Base-by-base conservation (phyloP, 2,113 vertebrate species). In the Hippocampus zosterae region DNA sequence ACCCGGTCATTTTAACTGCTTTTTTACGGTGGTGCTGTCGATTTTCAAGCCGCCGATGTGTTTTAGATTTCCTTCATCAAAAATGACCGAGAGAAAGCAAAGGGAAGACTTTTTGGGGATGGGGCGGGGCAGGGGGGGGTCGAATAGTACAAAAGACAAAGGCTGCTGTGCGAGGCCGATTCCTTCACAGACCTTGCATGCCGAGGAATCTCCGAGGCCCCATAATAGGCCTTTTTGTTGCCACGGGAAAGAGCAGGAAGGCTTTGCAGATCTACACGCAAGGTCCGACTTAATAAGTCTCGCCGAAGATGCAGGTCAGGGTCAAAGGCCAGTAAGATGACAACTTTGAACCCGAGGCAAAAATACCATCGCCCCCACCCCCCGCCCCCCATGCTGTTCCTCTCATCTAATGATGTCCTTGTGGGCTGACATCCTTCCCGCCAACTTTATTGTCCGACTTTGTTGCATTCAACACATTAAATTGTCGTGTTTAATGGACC, bases 391-490 rank as follows among this genome's bases (percentile, higher is more conserved):
- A 57, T 78, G 78, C 71, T 66, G 65, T 70, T 82, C 65, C 84
- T 82, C 81, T 77, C 29, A 63, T 78, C 63, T 85, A 80, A 84
- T 74, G 72, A 85, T 48, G 77, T 87, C 72, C 66, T 68, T 4
- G 33, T 55, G 27, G 79, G 76, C 74, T 64, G 57, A 70, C 73
- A 44, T 73, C 63, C 68, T 74, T 70, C 44, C 64, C 53, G 46
- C 59, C 46, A 52, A 59, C 71, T 48, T 42, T 41, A 64, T 57
- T 80, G 78, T 70, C 65, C 73, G 27, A 1, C 27, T 27, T 27
- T 2, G 27, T 27, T 27, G 27, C 27, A 27, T 27, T 27, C 27
- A 27, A 27, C 27, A 27, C 27, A 27, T 27, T 1, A 27, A 27
- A 27, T 27, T 27, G 27, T 2, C 1, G 27, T 27, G 27, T 27